Evolutionary conservation across 2,888 invertebrate species (phyloP).

Genomic region (Agrotis clavis): DNA sequence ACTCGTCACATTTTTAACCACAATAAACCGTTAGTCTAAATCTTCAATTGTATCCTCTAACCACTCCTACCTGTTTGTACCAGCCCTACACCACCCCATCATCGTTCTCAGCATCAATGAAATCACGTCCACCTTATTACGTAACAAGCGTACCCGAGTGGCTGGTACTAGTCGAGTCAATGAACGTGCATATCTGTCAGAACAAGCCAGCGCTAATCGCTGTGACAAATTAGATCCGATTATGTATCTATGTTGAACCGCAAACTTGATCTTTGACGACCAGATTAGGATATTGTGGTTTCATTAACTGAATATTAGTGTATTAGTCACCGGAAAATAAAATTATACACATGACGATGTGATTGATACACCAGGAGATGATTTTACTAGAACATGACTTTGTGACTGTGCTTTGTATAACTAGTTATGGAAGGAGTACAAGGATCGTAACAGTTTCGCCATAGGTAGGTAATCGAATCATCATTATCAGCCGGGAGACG

Average conservation of each 20-base stretch:
- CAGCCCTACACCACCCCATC: slow-evolving; percentile 6
- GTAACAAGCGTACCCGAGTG: slow-evolving; percentile 26
- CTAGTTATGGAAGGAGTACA: too few species aligned
- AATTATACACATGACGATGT: not conserved
- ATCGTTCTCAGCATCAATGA: slow-evolving; percentile 34
- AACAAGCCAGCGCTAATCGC: slow-evolving; percentile 22
- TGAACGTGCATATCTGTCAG: slow-evolving; percentile 32
- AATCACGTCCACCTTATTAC: slow-evolving; percentile 42
- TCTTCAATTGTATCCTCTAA: too few species aligned
- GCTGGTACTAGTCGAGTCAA: slow-evolving; percentile 26
- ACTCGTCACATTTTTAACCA: too few species aligned
- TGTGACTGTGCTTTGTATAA: too few species aligned
- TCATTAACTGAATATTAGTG: not conserved
- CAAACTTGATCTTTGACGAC: slow-evolving; percentile 3
- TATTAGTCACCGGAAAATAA: not conserved
- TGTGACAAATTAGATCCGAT: slow-evolving; percentile 34
- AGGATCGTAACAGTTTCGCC: too few species aligned
- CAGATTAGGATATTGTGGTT: slow-evolving; percentile 4
- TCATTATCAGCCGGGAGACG: too few species aligned
- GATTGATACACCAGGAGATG: too few species aligned
- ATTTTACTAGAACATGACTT: too few species aligned
- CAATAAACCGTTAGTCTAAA: too few species aligned
- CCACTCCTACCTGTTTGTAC: not conserved
- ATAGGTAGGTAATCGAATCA: too few species aligned
- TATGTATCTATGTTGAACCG: slow-evolving; percentile 9